Base-by-base conservation (phyloP, 2,888 invertebrate species). In the Helobdella robusta region DNA sequence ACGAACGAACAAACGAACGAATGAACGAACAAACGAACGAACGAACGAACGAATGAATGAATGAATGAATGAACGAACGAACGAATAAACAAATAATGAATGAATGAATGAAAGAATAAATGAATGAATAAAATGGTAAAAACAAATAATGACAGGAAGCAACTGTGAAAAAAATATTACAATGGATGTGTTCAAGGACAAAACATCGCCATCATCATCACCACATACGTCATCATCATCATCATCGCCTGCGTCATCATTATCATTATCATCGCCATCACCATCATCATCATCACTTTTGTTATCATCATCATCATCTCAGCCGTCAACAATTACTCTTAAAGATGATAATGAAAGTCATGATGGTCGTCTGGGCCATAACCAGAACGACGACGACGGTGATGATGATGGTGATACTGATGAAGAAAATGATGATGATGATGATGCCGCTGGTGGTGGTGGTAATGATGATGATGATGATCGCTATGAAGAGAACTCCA, bases 231-330 rank as follows among this genome's bases (percentile, higher is more conserved):
- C 5, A 25, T 20, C 54, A 25, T 54, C 54, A 20, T 25, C 20
- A 54, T 54, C 54, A 20, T 54, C 54, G 11, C 11, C 54, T 5
- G 23, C 54, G 23, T 35, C 46, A 28, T 64, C 48, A 61, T 61
- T 34, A 48, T 23, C 18, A 56, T 64, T 56, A 56, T 56, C 52
- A 62, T 52, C 63, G 32, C 30, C 63, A 62, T 34, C 52, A 50
- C 30, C 63, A 62, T 50, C 28, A 65, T 25, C 59, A 44, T 15
- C 59, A 65, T 28, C 65, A 65, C 11, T 30, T 44, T 28, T 44
- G 59, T n/a, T 46, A 59, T 59, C 59, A 59, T 34, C 48, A 59
- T 59, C 44, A 59, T n/a, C 59, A 44, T 40, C 65, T 46, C 23
- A 44, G 46, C 18, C 59, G 30, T 40, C 46, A 46, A n/a, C 59